Evolutionary conservation across 2,888 invertebrate species (phyloP).

Genomic region (Trachelus troglodyta): DNA sequence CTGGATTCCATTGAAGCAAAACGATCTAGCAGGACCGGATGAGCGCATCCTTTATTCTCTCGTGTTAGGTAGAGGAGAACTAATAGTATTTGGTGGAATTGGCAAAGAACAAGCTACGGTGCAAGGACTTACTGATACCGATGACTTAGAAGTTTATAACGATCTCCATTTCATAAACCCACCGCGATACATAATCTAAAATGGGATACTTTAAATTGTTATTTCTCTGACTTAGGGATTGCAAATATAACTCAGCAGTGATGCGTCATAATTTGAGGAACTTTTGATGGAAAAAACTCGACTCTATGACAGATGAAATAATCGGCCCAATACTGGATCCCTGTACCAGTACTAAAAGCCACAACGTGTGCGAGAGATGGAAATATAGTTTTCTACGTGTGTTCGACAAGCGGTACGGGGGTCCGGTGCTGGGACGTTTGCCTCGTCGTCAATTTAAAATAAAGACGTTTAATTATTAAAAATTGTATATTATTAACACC

Average conservation of each 20-base stretch:
- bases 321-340: too few relatives aligned
- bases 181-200: conserved; percentile 59
- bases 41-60: conserved; percentile 91
- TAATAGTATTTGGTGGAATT: conserved; percentile 97
- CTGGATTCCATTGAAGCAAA: conserved; percentile 78
- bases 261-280: neutral
- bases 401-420: too few relatives aligned
- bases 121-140: conserved; percentile 58
- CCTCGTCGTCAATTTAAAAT: neutral
- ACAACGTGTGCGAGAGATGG: too few relatives aligned
- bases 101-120: conserved; percentile 79
- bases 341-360: too few relatives aligned
- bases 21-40: conserved; percentile 80
- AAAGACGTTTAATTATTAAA: neutral
- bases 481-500: neutral
- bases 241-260: neutral
- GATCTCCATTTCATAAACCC: conserved; percentile 63
- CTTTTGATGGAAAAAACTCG: neutral
- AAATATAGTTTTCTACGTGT: too few relatives aligned
- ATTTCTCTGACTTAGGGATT: neutral
- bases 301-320: neutral
- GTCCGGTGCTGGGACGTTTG: too few relatives aligned
- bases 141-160: conserved; percentile 61
- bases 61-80: conserved; percentile 89
- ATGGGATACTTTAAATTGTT: neutral